These are phyloP conservation scores for Theocolax elegans DNA, from an alignment of 1,140 invertebrate species.

Conservation along the genomic window DNA sequence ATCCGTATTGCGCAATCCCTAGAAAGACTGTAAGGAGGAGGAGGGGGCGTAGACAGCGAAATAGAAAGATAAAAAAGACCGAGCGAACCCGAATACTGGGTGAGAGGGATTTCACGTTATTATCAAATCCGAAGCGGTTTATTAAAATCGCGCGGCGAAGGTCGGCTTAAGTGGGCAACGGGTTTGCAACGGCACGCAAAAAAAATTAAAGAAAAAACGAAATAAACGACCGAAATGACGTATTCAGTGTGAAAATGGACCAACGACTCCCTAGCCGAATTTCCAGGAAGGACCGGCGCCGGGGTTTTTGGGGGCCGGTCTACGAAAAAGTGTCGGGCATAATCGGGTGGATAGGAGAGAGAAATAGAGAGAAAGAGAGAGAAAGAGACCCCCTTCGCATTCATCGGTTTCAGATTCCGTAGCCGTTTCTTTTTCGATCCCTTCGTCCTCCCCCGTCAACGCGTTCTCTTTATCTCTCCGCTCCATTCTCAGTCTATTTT, in stretches of 20 bases:
- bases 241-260: slow-evolving; percentile 41
- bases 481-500: too few relatives aligned
- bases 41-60: too few relatives aligned
- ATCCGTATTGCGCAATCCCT: too few relatives aligned
- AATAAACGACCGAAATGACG: background rate
- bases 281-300: slow-evolving; percentile 41
- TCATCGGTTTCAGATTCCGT: slow-evolving; percentile 9
- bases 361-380: too few relatives aligned
- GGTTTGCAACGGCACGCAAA: background rate
- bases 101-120: slow-evolving; percentile 33
- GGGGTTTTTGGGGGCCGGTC: background rate
- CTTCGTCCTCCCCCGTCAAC: slow-evolving; percentile 2
- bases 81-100: too few relatives aligned
- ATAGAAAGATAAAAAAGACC: too few relatives aligned
- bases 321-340: slow-evolving; percentile 18
- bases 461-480: background rate
- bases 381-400: background rate
- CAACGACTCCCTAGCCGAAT: background rate
- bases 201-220: too few relatives aligned
- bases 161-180: background rate
- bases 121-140: slow-evolving; percentile 34
- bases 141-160: slow-evolving; percentile 27
- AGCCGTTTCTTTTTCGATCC: slow-evolving; percentile 8
- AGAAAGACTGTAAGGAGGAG: too few relatives aligned
- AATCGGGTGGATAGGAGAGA: too few relatives aligned